Evolutionary conservation across 2,797 vertebrate species (phyloP).

Genomic region (Catharus ustulatus): DNA sequence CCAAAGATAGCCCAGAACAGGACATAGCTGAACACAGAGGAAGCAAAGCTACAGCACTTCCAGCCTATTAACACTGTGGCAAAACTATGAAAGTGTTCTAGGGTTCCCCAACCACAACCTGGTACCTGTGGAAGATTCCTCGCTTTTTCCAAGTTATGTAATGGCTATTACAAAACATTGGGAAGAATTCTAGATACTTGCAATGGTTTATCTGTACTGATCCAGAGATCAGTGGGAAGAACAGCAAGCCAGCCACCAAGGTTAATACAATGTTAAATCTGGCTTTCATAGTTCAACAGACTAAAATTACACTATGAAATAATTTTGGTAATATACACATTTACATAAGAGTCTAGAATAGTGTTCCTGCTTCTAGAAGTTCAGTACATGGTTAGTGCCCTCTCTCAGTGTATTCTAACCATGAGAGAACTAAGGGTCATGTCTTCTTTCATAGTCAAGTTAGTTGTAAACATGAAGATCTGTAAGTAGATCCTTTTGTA

Average conservation of each 20-base stretch:
- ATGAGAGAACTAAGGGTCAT: neutral
- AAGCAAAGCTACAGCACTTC: neutral
- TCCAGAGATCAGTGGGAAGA: neutral
- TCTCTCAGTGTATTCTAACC: neutral
- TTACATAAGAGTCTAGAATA: neutral
- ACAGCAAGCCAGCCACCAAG: neutral
- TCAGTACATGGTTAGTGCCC: accelerated
- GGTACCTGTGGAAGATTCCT: neutral
- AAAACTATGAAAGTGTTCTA: neutral
- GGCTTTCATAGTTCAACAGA: neutral
- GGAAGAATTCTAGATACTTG: neutral
- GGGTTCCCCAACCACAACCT: neutral
- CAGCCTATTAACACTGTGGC: neutral
- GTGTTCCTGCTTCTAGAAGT: neutral
- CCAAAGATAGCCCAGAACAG: neutral
- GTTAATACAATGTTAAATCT: neutral
- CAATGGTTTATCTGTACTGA: neutral
- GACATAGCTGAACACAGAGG: neutral
- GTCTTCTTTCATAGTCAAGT: neutral
- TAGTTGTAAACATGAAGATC: neutral
- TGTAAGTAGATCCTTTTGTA: neutral
- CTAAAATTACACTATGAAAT: neutral
- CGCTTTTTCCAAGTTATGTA: neutral
- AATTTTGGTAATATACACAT: neutral
- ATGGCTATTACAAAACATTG: neutral